Evolutionary conservation across 1,140 invertebrate species (phyloP).

Genomic region (Zaprionus gabonicus): DNA sequence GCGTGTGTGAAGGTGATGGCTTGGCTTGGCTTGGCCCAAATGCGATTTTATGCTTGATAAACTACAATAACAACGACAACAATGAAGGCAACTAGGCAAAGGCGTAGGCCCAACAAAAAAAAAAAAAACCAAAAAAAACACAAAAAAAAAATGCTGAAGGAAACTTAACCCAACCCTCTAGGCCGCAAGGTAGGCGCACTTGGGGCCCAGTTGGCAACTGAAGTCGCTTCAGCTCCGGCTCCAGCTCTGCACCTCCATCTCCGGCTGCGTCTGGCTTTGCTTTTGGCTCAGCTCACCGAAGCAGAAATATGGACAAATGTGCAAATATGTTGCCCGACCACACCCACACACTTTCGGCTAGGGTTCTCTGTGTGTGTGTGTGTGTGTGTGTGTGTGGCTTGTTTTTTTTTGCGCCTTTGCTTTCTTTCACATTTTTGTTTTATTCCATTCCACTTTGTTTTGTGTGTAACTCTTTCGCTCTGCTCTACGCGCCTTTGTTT

Average conservation of each 20-base stretch:
- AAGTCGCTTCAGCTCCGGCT: not conserved
- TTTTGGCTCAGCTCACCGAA: constrained; percentile 54
- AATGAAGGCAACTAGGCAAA: constrained; percentile 41
- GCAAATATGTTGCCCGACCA: constrained; percentile 65
- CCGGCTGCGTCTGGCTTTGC: not conserved
- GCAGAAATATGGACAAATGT: constrained; percentile 81
- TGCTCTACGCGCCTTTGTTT: constrained; percentile 71
- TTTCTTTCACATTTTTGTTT: constrained; percentile 20
- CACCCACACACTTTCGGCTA: constrained; percentile 28
- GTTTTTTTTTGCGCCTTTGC: not conserved
- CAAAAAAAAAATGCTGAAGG: constrained; percentile 18
- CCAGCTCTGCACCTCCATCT: not conserved
- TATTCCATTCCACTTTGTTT: constrained; percentile 29
- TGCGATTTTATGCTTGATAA: constrained; percentile 82
- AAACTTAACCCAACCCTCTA: not conserved
- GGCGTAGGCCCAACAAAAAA: constrained; percentile 57
- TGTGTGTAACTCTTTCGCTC: constrained; percentile 46
- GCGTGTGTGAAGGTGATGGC: constrained; percentile 11
- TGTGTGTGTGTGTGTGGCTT: not conserved
- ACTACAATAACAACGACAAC: constrained; percentile 70
- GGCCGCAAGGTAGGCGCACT: constrained; percentile 25
- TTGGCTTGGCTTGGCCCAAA: constrained; percentile 54
- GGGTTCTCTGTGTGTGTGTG: not conserved
- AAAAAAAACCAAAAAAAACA: constrained; percentile 34
- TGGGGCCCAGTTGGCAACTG: constrained; percentile 26